phyloP scores from a whole-genome alignment of 2,113 vertebrate genomes.

The Syngnathoides biaculeatus region DNA sequence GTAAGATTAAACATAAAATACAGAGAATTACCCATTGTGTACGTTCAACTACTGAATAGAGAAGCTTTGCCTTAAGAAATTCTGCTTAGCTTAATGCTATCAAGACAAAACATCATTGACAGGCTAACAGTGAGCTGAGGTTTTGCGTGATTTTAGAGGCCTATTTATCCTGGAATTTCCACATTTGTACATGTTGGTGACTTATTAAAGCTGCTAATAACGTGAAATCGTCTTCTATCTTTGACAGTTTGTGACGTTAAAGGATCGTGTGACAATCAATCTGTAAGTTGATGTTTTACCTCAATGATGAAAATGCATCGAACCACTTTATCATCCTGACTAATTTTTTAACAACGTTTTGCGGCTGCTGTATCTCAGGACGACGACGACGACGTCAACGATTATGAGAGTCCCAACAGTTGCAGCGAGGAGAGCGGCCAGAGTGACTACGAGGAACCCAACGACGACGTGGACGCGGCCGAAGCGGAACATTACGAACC shows the following conservation, averaged over 20 bases:
- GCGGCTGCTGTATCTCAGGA: conserved; percentile 10
- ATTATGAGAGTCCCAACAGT: conserved; percentile 83
- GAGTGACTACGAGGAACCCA: conserved; percentile 85
- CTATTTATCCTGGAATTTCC: neutral
- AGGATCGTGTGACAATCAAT: conserved; percentile 81
- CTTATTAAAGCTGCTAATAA: neutral
- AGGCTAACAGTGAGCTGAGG: too few species aligned
- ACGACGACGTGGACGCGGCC: conserved; percentile 60
- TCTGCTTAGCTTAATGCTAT: too few species aligned
- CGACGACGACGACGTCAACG: conserved; percentile 57
- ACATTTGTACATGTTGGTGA: neutral
- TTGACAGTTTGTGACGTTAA: conserved; percentile 56
- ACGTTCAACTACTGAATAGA: too few species aligned
- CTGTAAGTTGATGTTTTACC: conserved; percentile 33
- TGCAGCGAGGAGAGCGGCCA: conserved; percentile 69
- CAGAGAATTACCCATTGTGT: too few species aligned
- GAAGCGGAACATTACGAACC: conserved; percentile 82
- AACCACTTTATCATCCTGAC: neutral
- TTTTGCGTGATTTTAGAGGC: too few species aligned
- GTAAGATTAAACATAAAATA: too few species aligned
- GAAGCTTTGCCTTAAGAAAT: too few species aligned
- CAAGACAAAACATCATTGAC: too few species aligned
- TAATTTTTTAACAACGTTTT: neutral
- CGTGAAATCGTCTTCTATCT: neutral
- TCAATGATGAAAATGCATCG: neutral